phyloP scores from a whole-genome alignment of 2,113 vertebrate species.

The Percopsis transmontana region DNA sequence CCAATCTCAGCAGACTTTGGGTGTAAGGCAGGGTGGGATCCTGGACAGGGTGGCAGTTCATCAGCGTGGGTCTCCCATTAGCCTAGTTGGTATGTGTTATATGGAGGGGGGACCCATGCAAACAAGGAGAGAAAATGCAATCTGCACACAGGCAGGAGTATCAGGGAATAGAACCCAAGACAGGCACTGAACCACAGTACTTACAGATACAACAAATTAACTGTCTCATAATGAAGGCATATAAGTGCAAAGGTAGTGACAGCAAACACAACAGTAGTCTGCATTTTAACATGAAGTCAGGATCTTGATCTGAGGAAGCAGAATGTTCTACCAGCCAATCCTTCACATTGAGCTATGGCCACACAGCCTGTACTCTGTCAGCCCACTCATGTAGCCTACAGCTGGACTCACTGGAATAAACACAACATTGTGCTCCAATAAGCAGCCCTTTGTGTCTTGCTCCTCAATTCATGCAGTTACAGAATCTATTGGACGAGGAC shows the following conservation, averaged over 20 bases:
- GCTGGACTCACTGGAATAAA: slow-evolving; percentile 47
- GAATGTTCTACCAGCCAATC: slow-evolving; percentile 25
- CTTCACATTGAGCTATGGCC: slow-evolving; percentile 32
- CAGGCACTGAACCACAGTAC: background rate
- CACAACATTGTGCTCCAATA: slow-evolving; percentile 59
- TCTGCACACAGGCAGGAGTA: too few species aligned
- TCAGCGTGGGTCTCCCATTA: too few species aligned
- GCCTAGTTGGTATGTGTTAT: too few species aligned
- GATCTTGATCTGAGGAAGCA: slow-evolving; percentile 16
- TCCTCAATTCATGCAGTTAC: slow-evolving; percentile 20
- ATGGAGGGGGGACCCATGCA: too few species aligned
- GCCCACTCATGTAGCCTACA: slow-evolving; percentile 52
- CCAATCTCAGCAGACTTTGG: too few species aligned
- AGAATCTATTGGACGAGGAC: slow-evolving; percentile 22
- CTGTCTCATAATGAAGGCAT: background rate
- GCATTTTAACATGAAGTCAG: slow-evolving; percentile 15
- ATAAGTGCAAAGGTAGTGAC: background rate
- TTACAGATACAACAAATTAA: background rate
- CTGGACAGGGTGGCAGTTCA: too few species aligned
- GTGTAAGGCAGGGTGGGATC: too few species aligned
- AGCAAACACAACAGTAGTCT: slow-evolving; percentile 15
- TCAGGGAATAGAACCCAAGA: too few species aligned
- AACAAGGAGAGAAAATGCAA: too few species aligned
- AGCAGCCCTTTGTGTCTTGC: slow-evolving; percentile 50
- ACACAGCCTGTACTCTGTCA: slow-evolving; percentile 35